Base-by-base conservation (phyloP, 2,113 vertebrate genomes). In the Cygnus atratus region DNA sequence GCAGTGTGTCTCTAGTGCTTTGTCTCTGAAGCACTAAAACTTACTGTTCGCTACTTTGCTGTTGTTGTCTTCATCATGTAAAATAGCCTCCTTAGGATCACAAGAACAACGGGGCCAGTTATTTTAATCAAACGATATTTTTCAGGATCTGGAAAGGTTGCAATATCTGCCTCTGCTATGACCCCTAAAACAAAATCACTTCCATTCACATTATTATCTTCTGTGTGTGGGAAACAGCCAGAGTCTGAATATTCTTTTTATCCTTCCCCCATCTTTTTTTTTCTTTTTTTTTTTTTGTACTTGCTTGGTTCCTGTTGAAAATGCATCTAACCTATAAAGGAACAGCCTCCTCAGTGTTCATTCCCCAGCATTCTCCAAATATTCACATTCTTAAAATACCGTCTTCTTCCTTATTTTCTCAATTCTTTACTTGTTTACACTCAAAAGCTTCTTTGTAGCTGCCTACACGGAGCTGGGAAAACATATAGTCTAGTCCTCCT, bases 351-450 rank as follows among this genome's bases (percentile, higher is more conserved):
- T 98, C 98, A 98, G 94, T 98, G 97, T 97, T 97, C 95, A 67
- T 96, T 98, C 97, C 90, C 96, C 92, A 85, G 97, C 99, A 99
- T 99, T 99, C 99, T 98, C 98, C 97, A 98, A 98, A 99, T 99
- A 98, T 98, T 98, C 99, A 98, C 99, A 98, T 99, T 98, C 98
- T 98, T 98, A 95, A 97, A 97, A 99, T 99, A 97, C 99, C 99
- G 97, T 87, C 97, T 84, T 98, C 98, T 99, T 99, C 99, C 99
- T 99, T 99, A 98, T 99, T 99, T 99, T 99, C 98, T 99, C 99
- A 99, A 99, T 99, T 99, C 98, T 98, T 97, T 98, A 97, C 98
- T 99, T 99, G 99, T 99, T 99, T 99, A 99, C 97, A 96, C 98
- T 99, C 98, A 98, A 99, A 99, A 98, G 98, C 94, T 97, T 97